Conservation (phyloP, 2,113 vertebrate genomes). For the Ginglymostoma cirratum region DNA sequence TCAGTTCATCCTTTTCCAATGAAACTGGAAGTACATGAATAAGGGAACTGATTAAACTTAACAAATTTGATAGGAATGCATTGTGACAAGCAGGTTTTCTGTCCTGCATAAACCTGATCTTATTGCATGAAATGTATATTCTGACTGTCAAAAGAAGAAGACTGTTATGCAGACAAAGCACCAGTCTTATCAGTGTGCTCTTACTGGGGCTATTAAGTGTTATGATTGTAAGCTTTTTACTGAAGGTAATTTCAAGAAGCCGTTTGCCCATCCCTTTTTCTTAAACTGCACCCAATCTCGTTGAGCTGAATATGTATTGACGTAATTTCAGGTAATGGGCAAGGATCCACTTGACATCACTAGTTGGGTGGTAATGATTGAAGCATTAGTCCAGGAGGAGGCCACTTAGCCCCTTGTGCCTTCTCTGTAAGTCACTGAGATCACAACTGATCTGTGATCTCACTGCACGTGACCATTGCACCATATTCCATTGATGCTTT, state of each 20-base stretch:
- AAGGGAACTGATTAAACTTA: background rate
- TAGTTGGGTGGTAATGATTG: background rate
- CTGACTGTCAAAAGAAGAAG: background rate
- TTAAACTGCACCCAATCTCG: background rate
- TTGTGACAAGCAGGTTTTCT: slow-evolving; percentile 18
- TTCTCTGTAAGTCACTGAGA: background rate
- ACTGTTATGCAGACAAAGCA: slow-evolving; percentile 9
- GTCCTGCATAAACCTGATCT: background rate
- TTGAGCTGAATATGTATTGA: background rate
- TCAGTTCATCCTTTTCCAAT: background rate
- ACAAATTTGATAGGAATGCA: background rate
- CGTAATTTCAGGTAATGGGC: background rate
- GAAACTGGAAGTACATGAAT: background rate
- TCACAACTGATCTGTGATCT: background rate
- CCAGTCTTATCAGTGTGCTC: background rate
- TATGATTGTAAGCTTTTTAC: slow-evolving; percentile 27
- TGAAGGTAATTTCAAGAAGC: background rate
- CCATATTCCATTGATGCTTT: background rate
- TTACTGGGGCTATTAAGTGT: background rate
- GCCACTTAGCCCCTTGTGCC: background rate
- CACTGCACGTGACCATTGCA: background rate
- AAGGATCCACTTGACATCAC: background rate
- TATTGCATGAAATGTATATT: slow-evolving; percentile 23
- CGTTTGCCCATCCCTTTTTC: background rate
- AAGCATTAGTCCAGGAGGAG: background rate